A percentile compares a stretch with the other conserved stretches of the same genome.
phyloP scores from a whole-genome alignment of 2,113 vertebrate genomes.

The Rhynchomys soricoides region DNA sequence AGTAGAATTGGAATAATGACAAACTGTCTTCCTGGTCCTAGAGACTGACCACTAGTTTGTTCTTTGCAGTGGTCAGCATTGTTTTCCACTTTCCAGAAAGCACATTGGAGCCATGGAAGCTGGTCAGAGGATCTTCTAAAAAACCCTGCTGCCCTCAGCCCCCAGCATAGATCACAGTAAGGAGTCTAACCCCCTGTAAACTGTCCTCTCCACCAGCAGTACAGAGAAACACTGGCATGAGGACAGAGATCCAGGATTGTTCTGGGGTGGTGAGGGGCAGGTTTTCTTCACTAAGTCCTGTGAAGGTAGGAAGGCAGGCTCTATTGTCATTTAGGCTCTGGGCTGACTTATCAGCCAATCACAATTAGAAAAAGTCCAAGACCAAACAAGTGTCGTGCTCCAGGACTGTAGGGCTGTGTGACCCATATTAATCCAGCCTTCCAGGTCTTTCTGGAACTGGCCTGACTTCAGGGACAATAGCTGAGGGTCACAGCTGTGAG shows the following conservation, averaged over 20 bases:
- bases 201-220: neutral
- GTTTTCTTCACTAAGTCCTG: neutral
- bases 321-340: neutral
- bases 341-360: conserved; percentile 77
- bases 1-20: neutral
- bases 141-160: neutral
- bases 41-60: neutral
- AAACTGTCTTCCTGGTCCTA: neutral
- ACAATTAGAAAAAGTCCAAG: conserved; percentile 56
- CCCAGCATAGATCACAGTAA: neutral
- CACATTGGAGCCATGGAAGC: neutral
- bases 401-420: conserved; percentile 68
- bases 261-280: neutral
- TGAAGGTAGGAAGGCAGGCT: neutral
- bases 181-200: neutral
- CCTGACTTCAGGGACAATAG: conserved; percentile 77
- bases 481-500: conserved; percentile 81
- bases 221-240: neutral
- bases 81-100: neutral
- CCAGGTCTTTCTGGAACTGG: conserved; percentile 77
- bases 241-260: neutral
- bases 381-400: conserved; percentile 51
- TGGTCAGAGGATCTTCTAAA: neutral
- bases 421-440: conserved; percentile 74
- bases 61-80: neutral